Percentiles rank a stretch among this genome's conserved stretches.
phyloP scores from a whole-genome alignment of 2,797 vertebrate species.

The Choloepus didactylus region DNA sequence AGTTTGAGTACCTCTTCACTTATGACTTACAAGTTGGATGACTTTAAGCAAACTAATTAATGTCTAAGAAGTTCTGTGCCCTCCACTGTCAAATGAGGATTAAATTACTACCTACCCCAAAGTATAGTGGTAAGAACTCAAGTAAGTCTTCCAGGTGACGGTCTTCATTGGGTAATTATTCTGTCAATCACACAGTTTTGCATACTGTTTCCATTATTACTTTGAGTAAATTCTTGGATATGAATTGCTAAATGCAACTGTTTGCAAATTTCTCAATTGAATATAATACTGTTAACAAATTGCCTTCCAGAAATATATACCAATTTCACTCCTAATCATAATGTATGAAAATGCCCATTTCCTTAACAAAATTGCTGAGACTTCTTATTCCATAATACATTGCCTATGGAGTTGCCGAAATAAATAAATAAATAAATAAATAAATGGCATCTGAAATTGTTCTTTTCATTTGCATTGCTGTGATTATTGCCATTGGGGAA shows the following conservation, averaged over 20 bases:
- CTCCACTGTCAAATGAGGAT: neutral
- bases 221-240: slow-evolving; percentile 30
- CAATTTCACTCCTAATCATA: neutral
- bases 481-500: slow-evolving; percentile 16
- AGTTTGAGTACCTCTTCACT: neutral
- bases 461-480: slow-evolving; percentile 53
- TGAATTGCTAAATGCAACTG: slow-evolving; percentile 1
- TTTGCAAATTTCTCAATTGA: slow-evolving; percentile 29
- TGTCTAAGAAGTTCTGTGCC: neutral
- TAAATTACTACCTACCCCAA: neutral
- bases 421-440: slow-evolving; percentile 24
- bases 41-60: slow-evolving; percentile 47
- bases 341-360: neutral
- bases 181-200: slow-evolving; percentile 17
- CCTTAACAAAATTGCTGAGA: slow-evolving; percentile 29
- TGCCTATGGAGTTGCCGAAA: neutral
- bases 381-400: neutral
- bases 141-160: neutral
- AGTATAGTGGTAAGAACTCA: neutral
- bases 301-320: neutral
- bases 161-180: neutral
- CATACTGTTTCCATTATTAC: neutral
- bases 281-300: slow-evolving; percentile 12
- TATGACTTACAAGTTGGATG: neutral
- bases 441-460: neutral